These are phyloP conservation scores for Gopherus evgoodei DNA, from an alignment of 2,113 vertebrate genomes.

Conservation along the genomic window DNA sequence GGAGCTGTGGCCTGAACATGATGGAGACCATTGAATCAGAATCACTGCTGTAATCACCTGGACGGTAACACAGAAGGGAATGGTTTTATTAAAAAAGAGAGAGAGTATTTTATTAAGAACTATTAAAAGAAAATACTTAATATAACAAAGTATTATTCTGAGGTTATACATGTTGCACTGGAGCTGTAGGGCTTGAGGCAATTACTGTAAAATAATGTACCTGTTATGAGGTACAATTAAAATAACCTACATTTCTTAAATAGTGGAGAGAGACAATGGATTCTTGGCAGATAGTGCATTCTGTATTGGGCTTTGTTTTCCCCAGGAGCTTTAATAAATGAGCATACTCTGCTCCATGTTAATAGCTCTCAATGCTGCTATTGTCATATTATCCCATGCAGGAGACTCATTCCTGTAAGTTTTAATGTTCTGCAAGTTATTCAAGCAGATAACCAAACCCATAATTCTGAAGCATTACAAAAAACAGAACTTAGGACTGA, in stretches of 20 bases:
- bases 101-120: not conserved
- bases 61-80: not conserved
- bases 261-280: not conserved
- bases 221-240: not conserved
- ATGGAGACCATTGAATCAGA: not conserved
- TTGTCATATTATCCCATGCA: not conserved
- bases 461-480: not conserved
- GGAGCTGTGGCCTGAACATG: not conserved
- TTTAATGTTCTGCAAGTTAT: not conserved
- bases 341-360: not conserved
- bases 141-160: not conserved
- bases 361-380: not conserved
- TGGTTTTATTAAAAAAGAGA: not conserved
- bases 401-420: not conserved
- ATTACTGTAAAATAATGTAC: not conserved
- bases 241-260: not conserved
- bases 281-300: not conserved
- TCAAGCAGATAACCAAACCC: not conserved
- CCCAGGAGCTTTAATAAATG: not conserved
- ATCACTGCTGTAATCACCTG: constrained; percentile 45
- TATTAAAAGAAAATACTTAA: not conserved
- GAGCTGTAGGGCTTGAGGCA: not conserved
- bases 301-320: not conserved
- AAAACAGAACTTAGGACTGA: not conserved
- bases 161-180: rapidly evolving